Base-by-base conservation (phyloP, 1,140 invertebrate genomes). In the Neodiprion pinetum region DNA sequence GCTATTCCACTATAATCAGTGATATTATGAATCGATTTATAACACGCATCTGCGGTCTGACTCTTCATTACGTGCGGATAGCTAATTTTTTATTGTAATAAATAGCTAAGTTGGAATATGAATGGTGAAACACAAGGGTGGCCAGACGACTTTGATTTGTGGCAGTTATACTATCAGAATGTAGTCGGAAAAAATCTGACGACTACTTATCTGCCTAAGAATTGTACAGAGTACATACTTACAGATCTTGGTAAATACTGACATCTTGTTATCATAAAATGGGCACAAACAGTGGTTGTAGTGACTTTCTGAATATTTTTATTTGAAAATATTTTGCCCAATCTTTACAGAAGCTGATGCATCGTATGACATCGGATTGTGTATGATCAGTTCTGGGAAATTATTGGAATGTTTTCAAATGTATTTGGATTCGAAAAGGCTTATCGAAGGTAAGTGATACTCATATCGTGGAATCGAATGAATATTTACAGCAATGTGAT, bases 131-230 rank as follows among this genome's bases (percentile, higher is more conserved):
- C 76, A 75, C 79, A 79, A 40, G 72, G 83, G 70, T 74, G 80
- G 67, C 73, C 76, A 73, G 73, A 82, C 68, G 78, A 84, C 75
- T 87, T 88, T 67, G 83, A 87, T 75, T 86, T 84, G 7, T 91
- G 87, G 84, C 83, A 86, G 82, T 76, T 91, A 66, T 86, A 86
- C 74, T 89, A 81, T 73, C 84, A 89, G 79, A 88, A 89, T 82
- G 81, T 87, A 77, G 81, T 87, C 68, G 83, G 84, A 70, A 78
- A 84, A 47, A 83, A 85, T 61, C 74, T 86, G 53, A 79, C 67
- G 67, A 85, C 82, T 73, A 80, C 82, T 71, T 76, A 78, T 72
- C 75, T 91, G 72, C 81, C 85, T 28, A 85, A 84, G 76, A 88
- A 88, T 81, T 71, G 76, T 17, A 87, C 88, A 7, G 85, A 89